Conservation (phyloP, 2,888 invertebrate genomes). For the Ametastegia equiseti region DNA sequence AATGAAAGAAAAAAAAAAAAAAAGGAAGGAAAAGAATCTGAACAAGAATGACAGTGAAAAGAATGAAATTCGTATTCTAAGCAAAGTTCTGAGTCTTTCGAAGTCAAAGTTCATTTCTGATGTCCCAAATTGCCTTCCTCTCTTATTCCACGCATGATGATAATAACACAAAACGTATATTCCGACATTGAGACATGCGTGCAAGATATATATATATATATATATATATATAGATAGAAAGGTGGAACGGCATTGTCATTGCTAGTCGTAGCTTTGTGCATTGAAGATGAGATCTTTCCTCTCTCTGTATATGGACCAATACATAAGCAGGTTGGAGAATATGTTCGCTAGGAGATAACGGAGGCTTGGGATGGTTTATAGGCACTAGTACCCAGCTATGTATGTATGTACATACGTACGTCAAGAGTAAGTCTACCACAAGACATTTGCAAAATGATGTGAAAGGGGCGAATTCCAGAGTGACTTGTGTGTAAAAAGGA, state of each 20-base stretch:
- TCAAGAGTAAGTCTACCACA: not conserved
- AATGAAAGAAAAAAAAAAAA: no score
- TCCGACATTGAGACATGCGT: not conserved
- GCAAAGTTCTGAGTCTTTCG: no score
- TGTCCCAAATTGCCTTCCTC: not conserved
- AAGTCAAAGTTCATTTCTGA: no score
- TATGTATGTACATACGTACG: not conserved
- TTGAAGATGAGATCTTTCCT: not conserved
- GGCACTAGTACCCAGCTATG: not conserved
- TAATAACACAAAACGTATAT: not conserved
- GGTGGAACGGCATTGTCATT: not conserved
- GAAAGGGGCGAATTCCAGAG: not conserved
- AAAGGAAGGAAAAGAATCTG: no score
- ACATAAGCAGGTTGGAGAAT: not conserved
- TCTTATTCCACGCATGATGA: not conserved
- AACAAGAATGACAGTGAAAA: no score
- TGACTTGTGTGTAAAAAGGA: not conserved
- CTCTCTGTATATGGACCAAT: not conserved
- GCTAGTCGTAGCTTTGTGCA: not conserved
- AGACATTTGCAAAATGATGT: not conserved
- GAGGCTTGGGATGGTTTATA: not conserved
- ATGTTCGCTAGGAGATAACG: not conserved
- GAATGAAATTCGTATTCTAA: no score
- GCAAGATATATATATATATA: no score
- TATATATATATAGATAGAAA: no score